Evolutionary conservation across 1,140 invertebrate genomes (phyloP).

Genomic region (Cherax quadricarinatus): DNA sequence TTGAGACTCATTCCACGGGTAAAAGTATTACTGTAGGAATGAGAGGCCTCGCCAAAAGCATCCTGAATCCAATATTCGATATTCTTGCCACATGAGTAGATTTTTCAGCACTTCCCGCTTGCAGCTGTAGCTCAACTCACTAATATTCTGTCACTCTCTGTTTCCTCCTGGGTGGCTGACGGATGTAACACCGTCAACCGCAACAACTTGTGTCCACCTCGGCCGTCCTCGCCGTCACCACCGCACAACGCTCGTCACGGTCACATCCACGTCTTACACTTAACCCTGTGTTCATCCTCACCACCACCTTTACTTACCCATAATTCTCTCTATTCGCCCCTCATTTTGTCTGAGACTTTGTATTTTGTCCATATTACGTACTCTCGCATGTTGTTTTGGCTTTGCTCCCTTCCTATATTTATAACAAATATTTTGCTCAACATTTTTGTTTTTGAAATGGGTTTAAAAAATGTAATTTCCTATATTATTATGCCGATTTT

Average conservation of each 20-base stretch:
- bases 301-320: neutral
- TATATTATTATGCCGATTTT: neutral
- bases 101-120: slow-evolving; percentile 44
- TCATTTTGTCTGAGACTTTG: slow-evolving; percentile 2
- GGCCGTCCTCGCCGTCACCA: slow-evolving; percentile 22
- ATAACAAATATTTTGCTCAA: neutral
- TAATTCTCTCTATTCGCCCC: slow-evolving; percentile 4
- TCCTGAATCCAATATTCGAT: slow-evolving; percentile 22
- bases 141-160: slow-evolving; percentile 63
- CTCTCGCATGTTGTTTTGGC: neutral
- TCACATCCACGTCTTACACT: slow-evolving; percentile 17
- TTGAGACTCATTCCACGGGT: neutral
- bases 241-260: slow-evolving; percentile 7
- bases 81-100: slow-evolving; percentile 24
- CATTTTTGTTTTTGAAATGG: neutral
- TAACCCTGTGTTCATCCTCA: neutral
- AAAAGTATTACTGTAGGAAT: too few species aligned
- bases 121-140: slow-evolving; percentile 47
- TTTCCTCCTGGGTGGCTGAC: slow-evolving; percentile 48
- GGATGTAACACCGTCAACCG: slow-evolving; percentile 58
- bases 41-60: neutral
- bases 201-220: slow-evolving; percentile 50
- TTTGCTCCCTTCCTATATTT: slow-evolving; percentile 5
- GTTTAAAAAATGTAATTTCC: neutral
- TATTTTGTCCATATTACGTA: neutral